Base-by-base conservation (phyloP, 2,888 invertebrate species). In the Ganaspis brasiliensis region DNA sequence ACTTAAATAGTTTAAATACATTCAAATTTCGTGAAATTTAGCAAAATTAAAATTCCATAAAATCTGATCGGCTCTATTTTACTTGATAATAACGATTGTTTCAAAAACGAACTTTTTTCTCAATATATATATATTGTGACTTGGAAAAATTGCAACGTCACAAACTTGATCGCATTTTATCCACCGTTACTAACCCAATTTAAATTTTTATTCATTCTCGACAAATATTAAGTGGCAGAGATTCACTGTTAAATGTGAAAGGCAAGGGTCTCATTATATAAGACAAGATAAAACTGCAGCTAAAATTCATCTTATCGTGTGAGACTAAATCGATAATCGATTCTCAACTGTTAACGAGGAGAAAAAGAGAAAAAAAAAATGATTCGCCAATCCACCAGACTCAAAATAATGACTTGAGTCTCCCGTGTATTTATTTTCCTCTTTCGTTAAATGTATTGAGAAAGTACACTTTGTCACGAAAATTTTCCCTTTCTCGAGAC, bases 311-410 rank as follows among this genome's bases (percentile, higher is more conserved):
- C 61, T 61, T 40, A 21, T 16, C 19, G n/a, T 49, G 19, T 16
- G 19, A 37, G 37, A 63, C 9, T 12, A 40, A 63, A 63, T 63
- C 61, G 37, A 63, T 63, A 37, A 63, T 63, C 61, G 31, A 63
- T 63, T 37, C 16, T 63, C 21, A 12, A 19, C 19, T 16, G 37
- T 63, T 63, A 63, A 63, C 21, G 61, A 63, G 56, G 21, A 24
- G 8, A 55, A 19, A 21, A 10, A 19, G 21, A 56, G 19, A 55
- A 21, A 52, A 16, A 26, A 26, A 31, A 59, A 35, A 61, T 16
- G 8, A 61, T 61, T 37, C 59, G 1, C 10, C 35, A 31, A 45
- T 4, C 45, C 45, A 12, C 12, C n/a, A 45, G 45, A 45, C 45
- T 45, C 45, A 45, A 45, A 45, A 45, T 45, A 45, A 45, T 45